Conservation (phyloP, 2,797 vertebrate genomes). For the Craterocephalus amniculus region DNA sequence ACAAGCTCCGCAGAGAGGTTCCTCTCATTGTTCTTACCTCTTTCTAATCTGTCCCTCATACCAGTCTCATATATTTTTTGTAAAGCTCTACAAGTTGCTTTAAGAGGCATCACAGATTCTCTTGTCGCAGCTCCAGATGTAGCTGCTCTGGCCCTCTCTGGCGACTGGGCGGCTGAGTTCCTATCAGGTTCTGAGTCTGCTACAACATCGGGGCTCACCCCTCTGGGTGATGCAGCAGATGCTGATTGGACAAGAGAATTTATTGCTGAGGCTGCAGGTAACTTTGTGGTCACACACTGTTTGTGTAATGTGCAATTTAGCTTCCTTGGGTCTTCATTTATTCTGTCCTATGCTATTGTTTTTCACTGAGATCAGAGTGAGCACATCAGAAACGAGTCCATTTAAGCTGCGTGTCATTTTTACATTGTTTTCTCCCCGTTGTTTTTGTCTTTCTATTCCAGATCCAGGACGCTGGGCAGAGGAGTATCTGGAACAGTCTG, state of each 20-base stretch:
- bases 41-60: not conserved
- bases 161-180: constrained; percentile 96
- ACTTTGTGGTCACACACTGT: constrained; percentile 31
- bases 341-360: constrained; percentile 13
- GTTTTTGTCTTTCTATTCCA: constrained; percentile 49
- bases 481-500: constrained; percentile 97
- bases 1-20: constrained; percentile 96
- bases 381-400: not conserved
- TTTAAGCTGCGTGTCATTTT: constrained; percentile 14
- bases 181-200: constrained; percentile 80
- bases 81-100: not conserved
- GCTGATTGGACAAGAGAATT: constrained; percentile 98
- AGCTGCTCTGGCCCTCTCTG: constrained; percentile 93
- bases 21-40: not conserved
- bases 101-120: constrained; percentile 7
- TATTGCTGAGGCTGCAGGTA: constrained; percentile 95
- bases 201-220: constrained; percentile 81
- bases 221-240: constrained; percentile 88
- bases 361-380: constrained; percentile 21
- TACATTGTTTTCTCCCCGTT: not conserved
- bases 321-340: constrained; percentile 29
- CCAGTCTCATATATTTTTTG: not conserved
- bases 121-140: constrained; percentile 90
- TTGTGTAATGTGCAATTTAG: constrained; percentile 9
- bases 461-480: constrained; percentile 98